Evolutionary conservation across 2,113 vertebrate species (phyloP).

Genomic region (Rattus rattus): DNA sequence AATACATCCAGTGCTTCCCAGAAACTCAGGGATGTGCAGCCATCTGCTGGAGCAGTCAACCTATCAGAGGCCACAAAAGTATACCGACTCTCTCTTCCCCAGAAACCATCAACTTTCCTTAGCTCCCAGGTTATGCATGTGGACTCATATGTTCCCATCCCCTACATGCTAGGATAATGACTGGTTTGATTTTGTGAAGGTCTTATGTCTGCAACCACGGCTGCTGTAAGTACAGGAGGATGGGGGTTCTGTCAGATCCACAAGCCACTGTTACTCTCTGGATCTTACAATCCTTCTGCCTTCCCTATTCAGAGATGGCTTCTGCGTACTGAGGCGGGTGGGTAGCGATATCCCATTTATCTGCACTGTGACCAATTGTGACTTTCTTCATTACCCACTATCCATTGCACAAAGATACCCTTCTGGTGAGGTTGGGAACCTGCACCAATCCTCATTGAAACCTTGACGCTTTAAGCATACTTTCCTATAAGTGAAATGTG

Average conservation of each 20-base stretch:
- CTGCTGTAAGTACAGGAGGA: not conserved
- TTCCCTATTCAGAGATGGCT: not conserved
- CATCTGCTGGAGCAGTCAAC: not conserved
- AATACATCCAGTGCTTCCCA: not conserved
- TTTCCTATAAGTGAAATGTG: not conserved
- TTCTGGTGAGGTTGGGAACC: not conserved
- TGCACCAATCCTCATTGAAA: not conserved
- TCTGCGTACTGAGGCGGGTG: not conserved
- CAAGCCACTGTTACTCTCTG: not conserved
- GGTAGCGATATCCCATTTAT: not conserved
- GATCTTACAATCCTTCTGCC: not conserved
- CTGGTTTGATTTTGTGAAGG: not conserved
- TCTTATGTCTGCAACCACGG: too few relatives aligned
- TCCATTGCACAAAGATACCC: not conserved
- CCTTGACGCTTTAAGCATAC: not conserved
- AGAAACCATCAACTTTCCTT: not conserved
- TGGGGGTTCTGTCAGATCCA: not conserved
- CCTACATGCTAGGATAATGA: not conserved
- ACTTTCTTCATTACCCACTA: not conserved
- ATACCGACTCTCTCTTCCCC: not conserved
- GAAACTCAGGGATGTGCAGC: too few relatives aligned
- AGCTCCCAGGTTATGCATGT: not conserved
- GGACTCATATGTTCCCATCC: not conserved
- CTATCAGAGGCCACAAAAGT: not conserved
- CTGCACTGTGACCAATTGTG: not conserved